phyloP scores from a whole-genome alignment of 1,140 invertebrate genomes.

The Dreissena rostriformis region DNA sequence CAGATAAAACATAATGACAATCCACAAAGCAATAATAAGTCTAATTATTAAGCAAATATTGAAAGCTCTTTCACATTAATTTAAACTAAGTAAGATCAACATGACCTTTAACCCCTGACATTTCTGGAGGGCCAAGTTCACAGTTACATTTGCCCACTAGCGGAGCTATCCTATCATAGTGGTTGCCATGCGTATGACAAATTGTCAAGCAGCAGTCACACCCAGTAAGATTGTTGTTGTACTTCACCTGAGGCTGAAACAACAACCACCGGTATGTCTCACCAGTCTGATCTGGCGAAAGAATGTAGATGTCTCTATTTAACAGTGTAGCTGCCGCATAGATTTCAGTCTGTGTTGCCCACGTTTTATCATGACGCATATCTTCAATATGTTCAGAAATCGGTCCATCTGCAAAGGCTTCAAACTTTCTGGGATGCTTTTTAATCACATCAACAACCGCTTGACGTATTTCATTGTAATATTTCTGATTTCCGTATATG shows the following conservation, averaged over 20 bases:
- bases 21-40: no score
- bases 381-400: slow-evolving; percentile 65
- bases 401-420: slow-evolving; percentile 70
- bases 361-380: slow-evolving; percentile 68
- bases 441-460: slow-evolving; percentile 71
- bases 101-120: slow-evolving; percentile 56
- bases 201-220: slow-evolving; percentile 69
- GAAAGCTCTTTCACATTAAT: no score
- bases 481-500: slow-evolving; percentile 71
- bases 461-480: slow-evolving; percentile 71
- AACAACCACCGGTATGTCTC: slow-evolving; percentile 71
- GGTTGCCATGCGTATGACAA: slow-evolving; percentile 75
- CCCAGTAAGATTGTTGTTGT: slow-evolving; percentile 37
- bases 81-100: slow-evolving; percentile 61
- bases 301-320: slow-evolving; percentile 71
- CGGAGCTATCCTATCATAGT: slow-evolving; percentile 72
- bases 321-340: slow-evolving; percentile 75
- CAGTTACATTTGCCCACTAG: slow-evolving; percentile 65
- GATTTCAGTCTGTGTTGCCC: slow-evolving; percentile 77
- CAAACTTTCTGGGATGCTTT: slow-evolving; percentile 68
- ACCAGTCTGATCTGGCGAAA: slow-evolving; percentile 70
- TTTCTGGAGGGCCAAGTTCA: slow-evolving; percentile 57
- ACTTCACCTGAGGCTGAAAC: slow-evolving; percentile 67
- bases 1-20: no score
- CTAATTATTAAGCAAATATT: no score